Conservation (phyloP, 2,797 vertebrate genomes). For the Pseudochirops corinnae region DNA sequence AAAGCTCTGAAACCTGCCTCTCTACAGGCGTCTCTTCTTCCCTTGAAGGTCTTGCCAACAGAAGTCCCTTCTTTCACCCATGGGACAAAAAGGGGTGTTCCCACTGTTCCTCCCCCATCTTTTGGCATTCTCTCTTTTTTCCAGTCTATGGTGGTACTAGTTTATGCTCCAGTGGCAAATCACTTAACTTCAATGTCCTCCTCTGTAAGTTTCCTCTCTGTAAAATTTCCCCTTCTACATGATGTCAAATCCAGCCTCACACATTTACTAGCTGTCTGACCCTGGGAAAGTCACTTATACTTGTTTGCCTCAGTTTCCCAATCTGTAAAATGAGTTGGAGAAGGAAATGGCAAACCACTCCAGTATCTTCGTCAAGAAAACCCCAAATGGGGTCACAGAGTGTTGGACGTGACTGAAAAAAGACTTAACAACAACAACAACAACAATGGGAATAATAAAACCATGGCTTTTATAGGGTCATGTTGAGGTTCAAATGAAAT, state of each 20-base stretch:
- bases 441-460: not conserved
- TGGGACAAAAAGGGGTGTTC: not conserved
- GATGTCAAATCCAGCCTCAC: not conserved
- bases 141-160: constrained; percentile 10
- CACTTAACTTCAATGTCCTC: not conserved
- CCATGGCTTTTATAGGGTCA: not conserved
- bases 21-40: constrained; percentile 20
- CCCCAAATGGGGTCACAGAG: not conserved
- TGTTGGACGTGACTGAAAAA: not conserved
- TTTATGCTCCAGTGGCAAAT: not conserved
- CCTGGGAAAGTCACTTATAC: not conserved
- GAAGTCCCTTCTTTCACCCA: not conserved
- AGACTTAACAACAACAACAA: not conserved
- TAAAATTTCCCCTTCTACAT: not conserved
- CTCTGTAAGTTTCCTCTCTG: not conserved
- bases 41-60: constrained; percentile 1
- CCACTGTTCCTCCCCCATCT: constrained; percentile 13
- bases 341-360: not conserved
- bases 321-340: not conserved
- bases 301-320: not conserved
- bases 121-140: constrained; percentile 35
- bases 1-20: not conserved
- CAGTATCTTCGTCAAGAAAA: not conserved
- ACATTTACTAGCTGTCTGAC: not conserved
- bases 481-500: not conserved